Percentiles rank a stretch among this genome's conserved stretches.
Conservation (phyloP, 2,113 vertebrate species). For the Pluvialis apricaria region DNA sequence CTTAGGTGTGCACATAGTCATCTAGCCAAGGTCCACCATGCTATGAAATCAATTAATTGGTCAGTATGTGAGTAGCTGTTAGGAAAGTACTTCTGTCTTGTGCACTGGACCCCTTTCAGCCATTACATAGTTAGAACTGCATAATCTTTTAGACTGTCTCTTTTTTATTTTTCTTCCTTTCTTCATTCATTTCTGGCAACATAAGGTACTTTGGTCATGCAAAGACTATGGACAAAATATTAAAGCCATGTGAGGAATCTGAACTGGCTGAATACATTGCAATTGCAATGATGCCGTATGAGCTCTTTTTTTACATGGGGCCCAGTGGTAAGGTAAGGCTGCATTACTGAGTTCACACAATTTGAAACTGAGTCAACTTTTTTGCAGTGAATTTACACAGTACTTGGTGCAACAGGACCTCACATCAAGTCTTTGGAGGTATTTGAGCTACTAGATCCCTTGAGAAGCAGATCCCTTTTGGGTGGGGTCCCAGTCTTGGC, state of each 20-base stretch:
- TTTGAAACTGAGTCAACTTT: background rate
- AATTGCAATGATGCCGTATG: background rate
- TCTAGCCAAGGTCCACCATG: background rate
- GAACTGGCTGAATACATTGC: background rate
- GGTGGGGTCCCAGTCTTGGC: background rate
- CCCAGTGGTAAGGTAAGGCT: background rate
- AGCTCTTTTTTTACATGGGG: background rate
- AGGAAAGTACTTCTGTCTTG: background rate
- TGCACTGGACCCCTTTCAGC: background rate
- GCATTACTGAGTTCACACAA: fast-evolving
- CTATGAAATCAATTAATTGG: background rate
- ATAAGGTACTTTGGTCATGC: background rate
- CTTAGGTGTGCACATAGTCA: background rate
- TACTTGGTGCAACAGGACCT: background rate
- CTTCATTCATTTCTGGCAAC: background rate
- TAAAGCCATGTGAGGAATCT: background rate
- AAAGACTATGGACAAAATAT: background rate
- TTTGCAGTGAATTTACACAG: background rate
- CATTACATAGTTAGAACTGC: background rate
- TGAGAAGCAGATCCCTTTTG: background rate
- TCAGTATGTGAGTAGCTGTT: background rate
- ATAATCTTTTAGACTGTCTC: background rate
- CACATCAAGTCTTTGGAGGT: background rate
- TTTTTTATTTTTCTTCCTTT: background rate
- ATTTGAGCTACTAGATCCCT: background rate